Evolutionary conservation across 37 sponge, comb jelly and placozoan genomes (phyloP), one percentile per base, ranked within the genome.

Genomic region (Spongilla lacustris): DNA sequence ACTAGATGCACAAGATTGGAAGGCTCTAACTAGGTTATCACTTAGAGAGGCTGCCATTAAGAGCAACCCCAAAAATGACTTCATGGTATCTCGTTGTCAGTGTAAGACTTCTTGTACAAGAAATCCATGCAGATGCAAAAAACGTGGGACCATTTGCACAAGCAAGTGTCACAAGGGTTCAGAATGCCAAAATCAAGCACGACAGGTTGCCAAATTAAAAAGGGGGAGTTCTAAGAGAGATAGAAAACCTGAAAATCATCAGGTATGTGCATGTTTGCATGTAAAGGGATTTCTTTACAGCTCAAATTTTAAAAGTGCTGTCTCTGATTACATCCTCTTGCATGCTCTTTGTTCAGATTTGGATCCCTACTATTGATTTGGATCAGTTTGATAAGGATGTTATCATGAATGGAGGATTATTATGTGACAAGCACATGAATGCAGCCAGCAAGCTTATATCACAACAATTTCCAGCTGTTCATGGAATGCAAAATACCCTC

Each of bases 21-120:
- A 79, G 37, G 31, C 70, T 2, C 74, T 28, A 67, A 74, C 66
- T 73, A 67, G 48, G n/a, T 19, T 86, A 36, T 50, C 74, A 36
- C 46, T 86, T 13, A 50, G 87, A 26, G 80, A 79, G 35, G 87
- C 81, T n/a, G 79, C 87, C 50, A 79, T 73, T 29, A 25, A n/a
- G 17, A 22, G 35, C 17, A 80, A 79, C 67, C 80, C 80, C 24
- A 46, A 34, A 17, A 86, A 87, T 68, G 76, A 29, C 38, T 87
- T 72, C 36, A 28, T 75, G 29, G 75, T 36, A 36, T 35, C 31
- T n/a, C 22, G n/a, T 28, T 87, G 88, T 31, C 32, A 36, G 30
- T 87, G 88, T 29, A 74, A 76, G 50, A 70, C 33, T 4, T 66
- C 35, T 25, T 88, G 88, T 50, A 19, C 30, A 67, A 36, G 50